phyloP scores from a whole-genome alignment of 1,140 invertebrate genomes.

The Ceratina calcarata region DNA sequence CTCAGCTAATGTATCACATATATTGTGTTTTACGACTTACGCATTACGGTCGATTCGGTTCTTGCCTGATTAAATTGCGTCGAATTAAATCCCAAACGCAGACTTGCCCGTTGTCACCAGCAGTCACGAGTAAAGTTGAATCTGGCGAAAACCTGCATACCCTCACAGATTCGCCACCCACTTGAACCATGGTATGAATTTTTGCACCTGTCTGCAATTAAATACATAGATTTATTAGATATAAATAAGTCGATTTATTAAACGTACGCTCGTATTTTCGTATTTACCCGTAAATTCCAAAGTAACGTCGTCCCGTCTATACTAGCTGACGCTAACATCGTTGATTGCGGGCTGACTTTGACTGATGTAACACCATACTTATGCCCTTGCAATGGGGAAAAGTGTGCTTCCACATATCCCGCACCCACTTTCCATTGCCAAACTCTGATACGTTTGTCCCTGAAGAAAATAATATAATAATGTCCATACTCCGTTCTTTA shows the following conservation, averaged over 20 bases:
- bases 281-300: slow-evolving; percentile 83
- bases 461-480: slow-evolving; percentile 58
- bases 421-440: slow-evolving; percentile 83
- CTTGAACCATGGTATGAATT: slow-evolving; percentile 84
- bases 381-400: slow-evolving; percentile 83
- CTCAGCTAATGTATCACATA: no score
- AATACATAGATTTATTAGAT: background rate
- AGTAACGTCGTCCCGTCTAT: slow-evolving; percentile 87
- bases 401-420: slow-evolving; percentile 82
- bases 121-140: slow-evolving; percentile 84
- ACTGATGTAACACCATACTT: slow-evolving; percentile 86
- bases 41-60: background rate
- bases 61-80: slow-evolving; percentile 83
- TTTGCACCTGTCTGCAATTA: slow-evolving; percentile 81
- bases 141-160: slow-evolving; percentile 85
- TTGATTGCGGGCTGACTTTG: slow-evolving; percentile 86
- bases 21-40: background rate
- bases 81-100: slow-evolving; percentile 88
- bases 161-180: slow-evolving; percentile 84
- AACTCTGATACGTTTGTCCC: slow-evolving; percentile 84
- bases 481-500: background rate
- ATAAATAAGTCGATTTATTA: background rate
- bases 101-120: slow-evolving; percentile 87
- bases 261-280: background rate
- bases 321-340: slow-evolving; percentile 86